Conservation (phyloP, 2,113 vertebrate genomes). For the Hassar affinis region DNA sequence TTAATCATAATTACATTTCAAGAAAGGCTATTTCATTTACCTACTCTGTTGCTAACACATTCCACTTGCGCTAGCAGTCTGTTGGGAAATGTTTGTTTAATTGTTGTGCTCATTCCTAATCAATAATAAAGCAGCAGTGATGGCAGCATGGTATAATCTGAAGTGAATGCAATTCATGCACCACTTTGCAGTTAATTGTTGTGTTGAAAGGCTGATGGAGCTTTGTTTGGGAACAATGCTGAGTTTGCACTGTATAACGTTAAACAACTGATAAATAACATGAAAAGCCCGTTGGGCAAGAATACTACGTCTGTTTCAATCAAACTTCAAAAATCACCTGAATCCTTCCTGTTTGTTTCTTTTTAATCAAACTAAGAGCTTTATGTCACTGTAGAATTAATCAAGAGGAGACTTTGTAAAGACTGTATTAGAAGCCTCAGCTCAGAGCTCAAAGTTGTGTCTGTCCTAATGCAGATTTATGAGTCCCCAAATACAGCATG, state of each 20-base stretch:
- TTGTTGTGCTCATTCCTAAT: slow-evolving; percentile 27
- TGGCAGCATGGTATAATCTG: slow-evolving; percentile 9
- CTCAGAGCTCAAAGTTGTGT: not conserved
- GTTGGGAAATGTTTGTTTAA: slow-evolving; percentile 12
- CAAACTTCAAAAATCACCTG: slow-evolving; percentile 9
- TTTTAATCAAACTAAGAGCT: slow-evolving; percentile 63
- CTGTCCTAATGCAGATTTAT: slow-evolving; percentile 53
- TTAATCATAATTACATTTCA: not conserved
- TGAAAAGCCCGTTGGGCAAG: not conserved
- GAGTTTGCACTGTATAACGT: not conserved
- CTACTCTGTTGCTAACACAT: not conserved
- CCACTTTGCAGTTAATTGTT: slow-evolving; percentile 32
- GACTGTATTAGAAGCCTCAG: slow-evolving; percentile 45
- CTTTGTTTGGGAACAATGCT: slow-evolving; percentile 18
- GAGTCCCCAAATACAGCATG: slow-evolving; percentile 4
- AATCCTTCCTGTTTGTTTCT: slow-evolving; percentile 18
- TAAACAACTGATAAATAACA: slow-evolving; percentile 45
- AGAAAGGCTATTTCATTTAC: not conserved
- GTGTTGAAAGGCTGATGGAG: not conserved
- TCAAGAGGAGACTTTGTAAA: slow-evolving; percentile 44
- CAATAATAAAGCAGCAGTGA: slow-evolving; percentile 27
- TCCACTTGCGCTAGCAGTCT: not conserved
- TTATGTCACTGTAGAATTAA: slow-evolving; percentile 51
- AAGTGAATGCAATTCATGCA: slow-evolving; percentile 3
- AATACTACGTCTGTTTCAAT: slow-evolving; percentile 1